These are phyloP conservation scores for Brenthis daphne DNA, from an alignment of 2,888 invertebrate species.

Conservation along the genomic window DNA sequence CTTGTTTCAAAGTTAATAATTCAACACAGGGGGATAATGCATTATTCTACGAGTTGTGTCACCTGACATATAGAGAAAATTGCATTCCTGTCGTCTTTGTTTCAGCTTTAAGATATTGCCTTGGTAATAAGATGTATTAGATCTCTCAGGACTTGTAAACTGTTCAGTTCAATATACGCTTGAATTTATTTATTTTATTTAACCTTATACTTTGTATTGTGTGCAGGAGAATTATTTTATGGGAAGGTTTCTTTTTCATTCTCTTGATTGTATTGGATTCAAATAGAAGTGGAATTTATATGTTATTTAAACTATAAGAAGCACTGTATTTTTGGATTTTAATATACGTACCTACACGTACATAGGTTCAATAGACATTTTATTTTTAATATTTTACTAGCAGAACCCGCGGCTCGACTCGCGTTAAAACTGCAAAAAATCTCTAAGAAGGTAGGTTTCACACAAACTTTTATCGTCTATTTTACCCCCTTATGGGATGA, in stretches of 20 bases:
- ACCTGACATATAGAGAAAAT: constrained; percentile 39
- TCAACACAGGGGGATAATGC: constrained; percentile 37
- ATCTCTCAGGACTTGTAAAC: constrained; percentile 25
- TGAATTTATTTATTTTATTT: constrained; percentile 1
- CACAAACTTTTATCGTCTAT: too few species aligned
- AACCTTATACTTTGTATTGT: constrained; percentile 1
- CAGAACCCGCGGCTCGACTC: too few species aligned
- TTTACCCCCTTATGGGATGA: too few species aligned
- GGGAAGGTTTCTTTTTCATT: neutral
- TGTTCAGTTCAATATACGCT: constrained; percentile 19
- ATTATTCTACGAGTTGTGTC: constrained; percentile 37
- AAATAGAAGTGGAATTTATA: constrained; percentile 1
- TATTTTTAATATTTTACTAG: too few species aligned
- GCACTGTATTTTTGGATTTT: neutral
- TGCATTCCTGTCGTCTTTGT: constrained; percentile 35
- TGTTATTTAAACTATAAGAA: neutral
- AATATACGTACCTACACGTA: neutral
- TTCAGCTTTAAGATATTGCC: constrained; percentile 32
- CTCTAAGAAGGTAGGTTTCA: too few species aligned
- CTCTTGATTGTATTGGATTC: too few species aligned
- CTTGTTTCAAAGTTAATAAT: constrained; percentile 29
- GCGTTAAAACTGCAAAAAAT: too few species aligned
- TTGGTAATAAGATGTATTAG: constrained; percentile 34
- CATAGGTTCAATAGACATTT: neutral
- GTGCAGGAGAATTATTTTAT: neutral